phyloP scores from a whole-genome alignment of 2,888 invertebrate species.

The Apoderus coryli region DNA sequence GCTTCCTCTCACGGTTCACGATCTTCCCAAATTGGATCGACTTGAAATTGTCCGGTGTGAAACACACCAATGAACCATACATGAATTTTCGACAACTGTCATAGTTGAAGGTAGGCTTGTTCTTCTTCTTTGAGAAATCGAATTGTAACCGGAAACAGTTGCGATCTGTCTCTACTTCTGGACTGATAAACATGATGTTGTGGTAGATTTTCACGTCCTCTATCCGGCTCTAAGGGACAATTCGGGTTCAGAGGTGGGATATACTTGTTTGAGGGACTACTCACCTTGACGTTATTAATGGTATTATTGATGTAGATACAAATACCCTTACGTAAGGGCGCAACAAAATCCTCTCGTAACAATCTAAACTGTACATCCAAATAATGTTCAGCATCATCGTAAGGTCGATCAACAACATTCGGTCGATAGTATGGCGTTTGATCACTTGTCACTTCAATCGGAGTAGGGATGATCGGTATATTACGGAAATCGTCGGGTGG shows the following conservation, averaged over 20 bases:
- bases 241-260: too few relatives aligned
- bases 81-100: conserved; percentile 44
- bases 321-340: conserved; percentile 55
- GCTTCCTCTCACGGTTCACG: conserved; percentile 37
- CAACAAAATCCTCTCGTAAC: conserved; percentile 65
- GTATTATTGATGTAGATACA: conserved; percentile 18
- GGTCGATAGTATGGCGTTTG: conserved; percentile 36
- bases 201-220: too few relatives aligned
- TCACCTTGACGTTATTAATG: conserved; percentile 13
- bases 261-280: too few relatives aligned
- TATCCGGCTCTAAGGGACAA: too few relatives aligned
- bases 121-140: conserved; percentile 17
- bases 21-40: conserved; percentile 57
- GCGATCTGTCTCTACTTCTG: conserved; percentile 16
- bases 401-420: conserved; percentile 47
- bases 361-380: conserved; percentile 66
- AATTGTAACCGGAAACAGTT: conserved; percentile 18
- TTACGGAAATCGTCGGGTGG: conserved; percentile 36
- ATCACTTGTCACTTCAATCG: conserved; percentile 28
- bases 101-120: conserved; percentile 32
- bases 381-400: conserved; percentile 52
- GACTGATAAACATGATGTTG: conserved; percentile 8
- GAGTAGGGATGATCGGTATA: conserved; percentile 38
- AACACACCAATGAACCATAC: conserved; percentile 57
- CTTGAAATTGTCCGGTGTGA: conserved; percentile 54